Conservation (phyloP, 1,140 invertebrate genomes). For the Drosophila prosaltans region DNA sequence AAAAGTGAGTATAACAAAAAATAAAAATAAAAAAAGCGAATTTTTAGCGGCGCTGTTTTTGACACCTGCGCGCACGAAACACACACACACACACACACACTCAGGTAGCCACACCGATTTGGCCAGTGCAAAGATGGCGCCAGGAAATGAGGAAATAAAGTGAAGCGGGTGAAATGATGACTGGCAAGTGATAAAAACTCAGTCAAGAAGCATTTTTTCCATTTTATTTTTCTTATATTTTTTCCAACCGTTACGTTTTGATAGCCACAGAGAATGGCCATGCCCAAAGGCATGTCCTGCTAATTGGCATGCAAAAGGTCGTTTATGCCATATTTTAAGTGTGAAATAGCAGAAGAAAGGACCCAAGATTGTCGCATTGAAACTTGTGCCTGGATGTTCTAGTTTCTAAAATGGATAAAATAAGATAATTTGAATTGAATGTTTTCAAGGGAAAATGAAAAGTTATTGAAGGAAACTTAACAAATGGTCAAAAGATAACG, state of each 20-base stretch:
- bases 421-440: no score
- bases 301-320: conserved; percentile 78
- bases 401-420: no score
- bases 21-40: conserved; percentile 32
- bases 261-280: conserved; percentile 32
- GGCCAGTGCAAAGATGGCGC: conserved; percentile 38
- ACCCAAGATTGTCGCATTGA: no score
- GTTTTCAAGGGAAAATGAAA: no score
- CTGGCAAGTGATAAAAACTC: conserved; percentile 41
- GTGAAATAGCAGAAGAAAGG: not conserved
- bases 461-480: no score
- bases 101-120: conserved; percentile 27
- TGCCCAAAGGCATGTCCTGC: conserved; percentile 47
- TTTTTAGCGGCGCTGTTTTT: conserved; percentile 59
- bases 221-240: not conserved
- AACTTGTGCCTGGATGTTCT: no score
- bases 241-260: conserved; percentile 52
- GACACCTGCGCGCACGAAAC: conserved; percentile 63
- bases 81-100: conserved; percentile 1
- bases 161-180: conserved; percentile 41
- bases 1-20: conserved; percentile 40
- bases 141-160: conserved; percentile 79
- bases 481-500: no score
- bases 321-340: conserved; percentile 16
- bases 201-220: conserved; percentile 1